Base-by-base conservation (phyloP, 2,888 invertebrate species). In the Sminthurides aquaticus region DNA sequence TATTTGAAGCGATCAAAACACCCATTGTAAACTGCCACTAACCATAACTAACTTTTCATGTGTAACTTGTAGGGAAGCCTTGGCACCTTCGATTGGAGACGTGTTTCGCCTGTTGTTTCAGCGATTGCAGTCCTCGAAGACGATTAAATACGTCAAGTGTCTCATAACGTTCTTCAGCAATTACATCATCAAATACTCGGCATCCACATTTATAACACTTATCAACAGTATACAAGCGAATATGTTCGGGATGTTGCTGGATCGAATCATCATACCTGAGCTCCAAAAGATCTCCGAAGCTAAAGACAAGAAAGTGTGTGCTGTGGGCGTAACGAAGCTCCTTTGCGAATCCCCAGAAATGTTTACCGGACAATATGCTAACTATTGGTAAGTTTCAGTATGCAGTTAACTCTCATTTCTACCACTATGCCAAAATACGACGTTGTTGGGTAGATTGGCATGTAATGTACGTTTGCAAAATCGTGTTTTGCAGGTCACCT, bases 191-290 rank as follows among this genome's bases (percentile, higher is more conserved):
- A 89, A 90, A 78, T 87, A 88, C 77, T 90, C 92, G 0, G 85
- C 91, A 0, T 82, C 84, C 62, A 80, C 83, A 60, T 82, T 98
- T 20, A 83, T 95, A 0, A 84, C 87, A 49, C 83, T 90, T 24
- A 82, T 96, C 60, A 93, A 96, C 78, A 85, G 86, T 20, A 90
- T 96, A 73, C 96, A 97, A 78, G 81, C 85, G 43, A 86, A 87
- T 75, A 91, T 99, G 90, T 98, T 97, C 82, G 87, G 87, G 27
- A 97, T 97, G 96, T 90, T 99, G 60, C 78, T 94, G 71, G 94
- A 97, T 76, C 89, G 93, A 66, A 84, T 99, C 11, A 83, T 94
- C 64, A 81, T 96, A 24, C 81, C 88, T 1, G 96, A 97, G 76
- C 81, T 94, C 75, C 90, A 90, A 79, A 93, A 92, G 77, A 87